phyloP scores from a whole-genome alignment of 1,140 invertebrate species.

The Scaptodrosophila lebanonensis region DNA sequence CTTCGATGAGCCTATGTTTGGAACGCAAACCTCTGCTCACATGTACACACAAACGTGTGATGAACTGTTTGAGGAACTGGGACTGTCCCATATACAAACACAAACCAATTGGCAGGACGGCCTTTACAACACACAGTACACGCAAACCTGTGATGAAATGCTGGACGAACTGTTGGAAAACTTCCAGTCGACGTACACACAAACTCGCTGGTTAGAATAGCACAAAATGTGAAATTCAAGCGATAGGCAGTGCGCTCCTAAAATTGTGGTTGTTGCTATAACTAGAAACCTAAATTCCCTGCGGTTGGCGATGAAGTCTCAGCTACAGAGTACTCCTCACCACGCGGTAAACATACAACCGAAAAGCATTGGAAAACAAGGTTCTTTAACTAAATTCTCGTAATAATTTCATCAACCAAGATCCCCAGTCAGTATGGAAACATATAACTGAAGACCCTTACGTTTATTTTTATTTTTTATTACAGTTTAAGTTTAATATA shows the following conservation, averaged over 20 bases:
- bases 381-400: too few species aligned
- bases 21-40: slow-evolving; percentile 77
- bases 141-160: slow-evolving; percentile 61
- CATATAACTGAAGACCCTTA: too few species aligned
- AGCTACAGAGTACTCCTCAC: too few species aligned
- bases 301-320: too few species aligned
- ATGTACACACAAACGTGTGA: slow-evolving; percentile 82
- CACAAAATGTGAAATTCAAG: slow-evolving; percentile 15
- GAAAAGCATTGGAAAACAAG: too few species aligned
- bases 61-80: slow-evolving; percentile 78
- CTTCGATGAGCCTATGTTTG: slow-evolving; percentile 45
- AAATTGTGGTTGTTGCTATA: too few species aligned
- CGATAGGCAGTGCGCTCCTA: neutral
- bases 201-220: slow-evolving; percentile 59
- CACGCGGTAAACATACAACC: too few species aligned
- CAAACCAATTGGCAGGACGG: slow-evolving; percentile 79
- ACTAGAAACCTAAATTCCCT: too few species aligned
- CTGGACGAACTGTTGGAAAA: slow-evolving; percentile 57
- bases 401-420: too few species aligned
- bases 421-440: too few species aligned
- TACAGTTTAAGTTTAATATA: too few species aligned
- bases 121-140: slow-evolving; percentile 60
- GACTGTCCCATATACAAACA: slow-evolving; percentile 80
- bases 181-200: slow-evolving; percentile 61
- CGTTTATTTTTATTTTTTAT: too few species aligned